phyloP scores from a whole-genome alignment of 2,113 vertebrate species.

The Perca flavescens region DNA sequence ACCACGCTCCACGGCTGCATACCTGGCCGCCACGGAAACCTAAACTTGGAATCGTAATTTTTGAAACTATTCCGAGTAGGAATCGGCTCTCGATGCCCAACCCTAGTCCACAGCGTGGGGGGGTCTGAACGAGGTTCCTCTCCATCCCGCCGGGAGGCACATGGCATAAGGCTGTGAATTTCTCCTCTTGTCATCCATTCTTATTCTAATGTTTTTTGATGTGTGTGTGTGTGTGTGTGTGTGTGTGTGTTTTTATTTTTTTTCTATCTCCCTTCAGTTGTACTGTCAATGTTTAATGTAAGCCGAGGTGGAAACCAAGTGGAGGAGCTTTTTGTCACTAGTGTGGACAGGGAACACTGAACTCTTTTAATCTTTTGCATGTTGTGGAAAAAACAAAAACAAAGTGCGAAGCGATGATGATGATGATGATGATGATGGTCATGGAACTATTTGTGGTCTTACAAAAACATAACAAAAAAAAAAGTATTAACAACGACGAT shows the following conservation, averaged over 20 bases:
- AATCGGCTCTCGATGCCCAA: no score
- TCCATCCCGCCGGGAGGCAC: constrained; percentile 48
- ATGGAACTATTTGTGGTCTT: constrained; percentile 81
- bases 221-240: neutral
- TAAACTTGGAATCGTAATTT: no score
- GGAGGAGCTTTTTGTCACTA: constrained; percentile 70
- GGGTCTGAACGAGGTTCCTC: constrained; percentile 52
- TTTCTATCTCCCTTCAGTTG: constrained; percentile 68
- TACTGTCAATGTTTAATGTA: constrained; percentile 79
- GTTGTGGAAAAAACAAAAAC: constrained; percentile 71
- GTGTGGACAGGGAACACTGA: constrained; percentile 70
- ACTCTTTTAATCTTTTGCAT: constrained; percentile 80
- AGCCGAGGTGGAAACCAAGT: constrained; percentile 67
- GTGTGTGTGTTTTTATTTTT: constrained; percentile 30
- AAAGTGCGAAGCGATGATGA: constrained; percentile 57
- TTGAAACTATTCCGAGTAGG: no score
- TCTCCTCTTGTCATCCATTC: constrained; percentile 61
- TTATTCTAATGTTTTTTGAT: constrained; percentile 56
- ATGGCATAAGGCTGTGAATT: constrained; percentile 58
- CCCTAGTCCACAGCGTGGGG: constrained; percentile 12
- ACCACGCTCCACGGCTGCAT: no score
- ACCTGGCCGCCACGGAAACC: no score
- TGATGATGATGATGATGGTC: constrained; percentile 63
- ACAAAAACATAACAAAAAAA: constrained; percentile 33
- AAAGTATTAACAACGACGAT: constrained; percentile 74